These are phyloP conservation scores for Phoeniculus purpureus DNA, from an alignment of 2,797 vertebrate species.

Conservation along the genomic window DNA sequence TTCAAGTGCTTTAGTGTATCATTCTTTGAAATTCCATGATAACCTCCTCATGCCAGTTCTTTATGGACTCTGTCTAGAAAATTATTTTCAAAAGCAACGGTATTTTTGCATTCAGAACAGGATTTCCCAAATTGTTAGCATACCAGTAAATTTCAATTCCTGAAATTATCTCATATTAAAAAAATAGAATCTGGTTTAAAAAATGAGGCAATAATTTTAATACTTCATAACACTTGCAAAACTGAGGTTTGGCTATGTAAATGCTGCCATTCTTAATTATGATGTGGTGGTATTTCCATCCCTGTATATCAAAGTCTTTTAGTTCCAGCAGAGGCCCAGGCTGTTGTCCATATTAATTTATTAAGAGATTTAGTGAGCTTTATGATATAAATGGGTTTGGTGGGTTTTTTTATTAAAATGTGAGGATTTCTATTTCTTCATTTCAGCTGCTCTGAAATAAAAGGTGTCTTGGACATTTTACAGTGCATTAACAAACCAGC, in stretches of 20 bases:
- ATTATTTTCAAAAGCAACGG: background rate
- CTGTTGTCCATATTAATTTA: background rate
- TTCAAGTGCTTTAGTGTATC: background rate
- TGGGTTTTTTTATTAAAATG: background rate
- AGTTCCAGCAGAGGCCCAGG: background rate
- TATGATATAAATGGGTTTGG: background rate
- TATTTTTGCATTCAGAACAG: background rate
- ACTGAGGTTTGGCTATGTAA: background rate
- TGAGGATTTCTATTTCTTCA: background rate
- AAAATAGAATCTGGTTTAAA: background rate
- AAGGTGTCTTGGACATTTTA: background rate
- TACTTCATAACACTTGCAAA: background rate
- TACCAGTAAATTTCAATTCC: background rate
- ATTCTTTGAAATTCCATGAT: background rate
- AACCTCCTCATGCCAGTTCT: fast-evolving
- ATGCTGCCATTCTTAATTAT: background rate
- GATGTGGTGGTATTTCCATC: background rate
- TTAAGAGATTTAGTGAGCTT: background rate
- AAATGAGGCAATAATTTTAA: background rate
- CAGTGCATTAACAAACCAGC: background rate
- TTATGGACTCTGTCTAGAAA: background rate
- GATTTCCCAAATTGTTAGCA: background rate
- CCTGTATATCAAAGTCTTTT: background rate
- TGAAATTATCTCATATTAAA: background rate
- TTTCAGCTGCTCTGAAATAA: background rate